Evolutionary conservation across 2,888 invertebrate species (phyloP), one percentile per base, ranked within the genome.

Genomic region (Antheraea yamamai): DNA sequence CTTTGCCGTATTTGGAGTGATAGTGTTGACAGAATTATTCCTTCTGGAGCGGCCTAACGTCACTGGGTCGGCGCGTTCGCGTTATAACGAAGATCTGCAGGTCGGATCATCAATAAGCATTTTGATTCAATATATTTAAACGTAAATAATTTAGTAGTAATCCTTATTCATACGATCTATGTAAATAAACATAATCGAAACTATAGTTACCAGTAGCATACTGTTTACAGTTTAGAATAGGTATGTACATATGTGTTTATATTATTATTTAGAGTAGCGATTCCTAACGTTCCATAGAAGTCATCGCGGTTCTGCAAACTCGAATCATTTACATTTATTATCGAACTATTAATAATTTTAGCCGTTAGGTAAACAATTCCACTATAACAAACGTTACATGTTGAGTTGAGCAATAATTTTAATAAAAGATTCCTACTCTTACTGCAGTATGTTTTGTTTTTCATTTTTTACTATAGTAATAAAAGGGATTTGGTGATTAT

Each of bases 1-100:
- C 92, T 98, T 98, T 91, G 97, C 97, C 68, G 97, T 98, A 77
- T 98, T 98, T 89, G 97, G 97, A 72, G 95, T 98, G 84, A 98
- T 98, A 85, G 97, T 98, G 78, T 95, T 98, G 81, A 98, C 98
- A 78, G 98, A 98, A 93, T 97, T 98, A 84, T 96, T 97, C 86
- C 91, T 91, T 78, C 92, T 93, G 83, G 95, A 95, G 80, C 91
- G 94, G 73, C 94, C 94, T 78, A 95, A 95, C 95, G 82, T 97
- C 95, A 92, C 97, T 2, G 86, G 88, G 58, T 82, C 88, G 0
- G 72, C 89, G 73, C 86, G 91, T 95, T 93, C 89, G 92, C 96
- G 96, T 91, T 91, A 95, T 95, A 97, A 96, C 91, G 97, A 97
- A 81, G 97, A 97, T 88, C 95, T 96, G 81, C 96, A 96, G 95